Percentiles rank a stretch among this genome's conserved stretches.
These are phyloP conservation scores for Cinclus cinclus DNA, from an alignment of 2,113 vertebrate genomes.

Conservation along the genomic window DNA sequence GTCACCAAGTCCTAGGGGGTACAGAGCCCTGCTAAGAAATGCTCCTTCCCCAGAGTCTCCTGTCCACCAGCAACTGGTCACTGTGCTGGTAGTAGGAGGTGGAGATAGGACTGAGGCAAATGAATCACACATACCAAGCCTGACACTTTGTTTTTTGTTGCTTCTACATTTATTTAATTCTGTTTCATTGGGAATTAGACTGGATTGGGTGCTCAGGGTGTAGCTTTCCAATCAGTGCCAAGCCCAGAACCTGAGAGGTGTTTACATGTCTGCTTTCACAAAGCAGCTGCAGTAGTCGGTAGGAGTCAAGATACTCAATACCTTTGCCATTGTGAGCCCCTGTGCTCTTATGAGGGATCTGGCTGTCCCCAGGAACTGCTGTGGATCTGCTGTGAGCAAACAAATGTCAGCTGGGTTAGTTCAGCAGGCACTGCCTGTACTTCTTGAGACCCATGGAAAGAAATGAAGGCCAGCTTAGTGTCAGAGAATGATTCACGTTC, in stretches of 20 bases:
- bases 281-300: neutral
- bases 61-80: neutral
- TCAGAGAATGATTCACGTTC: neutral
- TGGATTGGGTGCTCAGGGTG: neutral
- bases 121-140: neutral
- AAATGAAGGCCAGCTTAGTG: neutral
- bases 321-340: neutral
- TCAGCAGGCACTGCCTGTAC: conserved; percentile 35
- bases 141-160: neutral
- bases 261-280: neutral
- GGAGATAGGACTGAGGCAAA: neutral
- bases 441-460: neutral
- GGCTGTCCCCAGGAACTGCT: neutral
- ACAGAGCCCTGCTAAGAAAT: neutral
- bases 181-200: neutral
- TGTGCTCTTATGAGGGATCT: neutral
- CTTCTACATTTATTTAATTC: neutral
- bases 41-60: neutral
- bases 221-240: neutral
- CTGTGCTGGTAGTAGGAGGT: neutral
- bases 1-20: neutral
- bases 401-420: neutral
- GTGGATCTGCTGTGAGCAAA: neutral
- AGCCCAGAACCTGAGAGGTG: neutral
- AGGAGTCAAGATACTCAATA: neutral